Percentiles rank a stretch among this genome's conserved stretches.
phyloP scores from a whole-genome alignment of 37 sponge, comb jelly and placozoan genomes.

The Spongilla lacustris region DNA sequence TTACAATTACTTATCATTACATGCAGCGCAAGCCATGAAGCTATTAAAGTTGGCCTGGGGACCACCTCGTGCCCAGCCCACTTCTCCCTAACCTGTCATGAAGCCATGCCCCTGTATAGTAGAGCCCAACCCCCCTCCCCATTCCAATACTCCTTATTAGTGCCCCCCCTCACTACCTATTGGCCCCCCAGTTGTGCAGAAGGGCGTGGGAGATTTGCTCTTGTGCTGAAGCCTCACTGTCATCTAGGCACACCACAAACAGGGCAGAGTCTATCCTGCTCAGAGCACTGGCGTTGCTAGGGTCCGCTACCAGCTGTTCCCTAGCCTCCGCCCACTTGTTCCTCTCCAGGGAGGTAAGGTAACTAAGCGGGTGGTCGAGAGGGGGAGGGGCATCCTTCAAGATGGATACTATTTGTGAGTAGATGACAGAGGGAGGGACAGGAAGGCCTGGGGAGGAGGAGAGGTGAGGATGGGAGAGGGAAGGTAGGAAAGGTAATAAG shows the following conservation, averaged over 20 bases:
- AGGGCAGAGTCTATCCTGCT: slow-evolving; percentile 77
- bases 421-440: slow-evolving; percentile 29
- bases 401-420: slow-evolving; percentile 50
- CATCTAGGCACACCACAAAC: slow-evolving; percentile 91
- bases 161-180: slow-evolving; percentile 51
- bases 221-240: slow-evolving; percentile 40
- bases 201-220: slow-evolving; percentile 52
- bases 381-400: slow-evolving; percentile 39
- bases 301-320: slow-evolving; percentile 38
- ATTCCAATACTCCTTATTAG: too few relatives aligned
- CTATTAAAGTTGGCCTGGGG: too few relatives aligned
- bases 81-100: too few relatives aligned
- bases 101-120: too few relatives aligned
- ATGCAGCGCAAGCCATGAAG: too few relatives aligned
- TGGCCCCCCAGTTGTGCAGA: slow-evolving; percentile 84
- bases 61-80: too few relatives aligned
- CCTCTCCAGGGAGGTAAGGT: slow-evolving; percentile 68
- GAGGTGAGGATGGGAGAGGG: background rate
- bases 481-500: background rate
- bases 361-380: slow-evolving; percentile 49
- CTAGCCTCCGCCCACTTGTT: slow-evolving; percentile 86
- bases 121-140: too few relatives aligned
- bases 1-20: too few relatives aligned
- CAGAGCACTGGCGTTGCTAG: slow-evolving; percentile 51
- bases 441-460: slow-evolving; percentile 35